phyloP scores from a whole-genome alignment of 1,140 invertebrate species.

The Drosophila repletoides region DNA sequence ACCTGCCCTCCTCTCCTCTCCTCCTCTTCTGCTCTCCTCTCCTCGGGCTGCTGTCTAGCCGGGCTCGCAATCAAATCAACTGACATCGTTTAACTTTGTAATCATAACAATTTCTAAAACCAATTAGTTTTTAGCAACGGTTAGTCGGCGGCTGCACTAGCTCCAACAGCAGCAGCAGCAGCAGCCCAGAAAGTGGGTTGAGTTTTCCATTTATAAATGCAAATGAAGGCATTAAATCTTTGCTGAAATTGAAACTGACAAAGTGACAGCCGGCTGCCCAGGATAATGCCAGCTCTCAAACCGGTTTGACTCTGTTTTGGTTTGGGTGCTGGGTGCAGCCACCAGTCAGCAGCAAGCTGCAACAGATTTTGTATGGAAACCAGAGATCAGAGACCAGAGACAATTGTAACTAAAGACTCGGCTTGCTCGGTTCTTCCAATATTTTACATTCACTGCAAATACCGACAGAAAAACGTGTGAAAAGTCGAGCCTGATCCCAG shows the following conservation, averaged over 20 bases:
- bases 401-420: slow-evolving; percentile 30
- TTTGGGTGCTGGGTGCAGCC: slow-evolving; percentile 23
- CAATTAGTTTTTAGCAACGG: slow-evolving; percentile 60
- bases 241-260: slow-evolving; percentile 72
- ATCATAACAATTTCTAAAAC: slow-evolving; percentile 79
- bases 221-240: slow-evolving; percentile 79
- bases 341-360: background rate
- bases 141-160: slow-evolving; percentile 1
- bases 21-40: too few species aligned
- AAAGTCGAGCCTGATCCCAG: slow-evolving; percentile 45
- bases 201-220: slow-evolving; percentile 74
- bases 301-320: slow-evolving; percentile 35
- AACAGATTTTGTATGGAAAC: slow-evolving; percentile 7
- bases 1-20: too few species aligned
- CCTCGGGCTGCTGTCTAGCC: slow-evolving; percentile 44
- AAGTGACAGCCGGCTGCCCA: slow-evolving; percentile 56
- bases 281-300: slow-evolving; percentile 57
- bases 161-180: slow-evolving; percentile 3
- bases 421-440: too few species aligned
- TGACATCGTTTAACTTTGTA: slow-evolving; percentile 75
- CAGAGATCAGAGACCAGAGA: slow-evolving; percentile 7
- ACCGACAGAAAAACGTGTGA: slow-evolving; percentile 62
- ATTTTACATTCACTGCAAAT: too few species aligned
- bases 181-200: slow-evolving; percentile 51
- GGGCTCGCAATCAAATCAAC: slow-evolving; percentile 67